phyloP scores from a whole-genome alignment of 2,797 vertebrate genomes.

The Oryzias sinensis region DNA sequence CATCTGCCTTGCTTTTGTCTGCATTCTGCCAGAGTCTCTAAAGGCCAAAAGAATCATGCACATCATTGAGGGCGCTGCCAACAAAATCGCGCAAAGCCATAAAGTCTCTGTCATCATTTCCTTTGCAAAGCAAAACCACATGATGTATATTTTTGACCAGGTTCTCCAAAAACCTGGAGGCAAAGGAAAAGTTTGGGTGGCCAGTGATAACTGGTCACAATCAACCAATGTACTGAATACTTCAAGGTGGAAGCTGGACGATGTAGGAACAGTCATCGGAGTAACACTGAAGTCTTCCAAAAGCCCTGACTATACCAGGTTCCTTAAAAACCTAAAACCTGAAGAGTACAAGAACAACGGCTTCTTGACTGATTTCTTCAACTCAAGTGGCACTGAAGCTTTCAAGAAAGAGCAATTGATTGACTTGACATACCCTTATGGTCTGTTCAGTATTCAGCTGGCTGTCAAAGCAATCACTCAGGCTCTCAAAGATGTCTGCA shows the following conservation, averaged over 20 bases:
- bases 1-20: constrained; percentile 81
- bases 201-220: constrained; percentile 81
- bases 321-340: constrained; percentile 68
- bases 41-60: constrained; percentile 59
- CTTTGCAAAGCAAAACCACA: constrained; percentile 77
- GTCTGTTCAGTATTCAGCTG: constrained; percentile 78
- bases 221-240: constrained; percentile 64
- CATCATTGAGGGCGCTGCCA: constrained; percentile 65
- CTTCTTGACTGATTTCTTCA: constrained; percentile 53
- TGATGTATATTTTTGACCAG: constrained; percentile 72
- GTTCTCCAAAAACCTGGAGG: constrained; percentile 62
- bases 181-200: constrained; percentile 80
- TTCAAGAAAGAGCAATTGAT: constrained; percentile 29
- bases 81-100: constrained; percentile 71
- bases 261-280: constrained; percentile 76
- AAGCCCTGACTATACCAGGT: constrained; percentile 66
- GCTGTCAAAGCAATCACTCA: constrained; percentile 78
- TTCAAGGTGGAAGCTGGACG: constrained; percentile 59
- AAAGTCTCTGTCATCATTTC: constrained; percentile 79
- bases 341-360: constrained; percentile 65
- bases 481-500: constrained; percentile 75
- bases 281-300: constrained; percentile 78
- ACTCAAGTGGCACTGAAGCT: background rate
- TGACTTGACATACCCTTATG: constrained; percentile 61
- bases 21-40: constrained; percentile 75